These are phyloP conservation scores for Diaprepes abbreviatus DNA, from an alignment of 2,888 invertebrate species.

Conservation along the genomic window DNA sequence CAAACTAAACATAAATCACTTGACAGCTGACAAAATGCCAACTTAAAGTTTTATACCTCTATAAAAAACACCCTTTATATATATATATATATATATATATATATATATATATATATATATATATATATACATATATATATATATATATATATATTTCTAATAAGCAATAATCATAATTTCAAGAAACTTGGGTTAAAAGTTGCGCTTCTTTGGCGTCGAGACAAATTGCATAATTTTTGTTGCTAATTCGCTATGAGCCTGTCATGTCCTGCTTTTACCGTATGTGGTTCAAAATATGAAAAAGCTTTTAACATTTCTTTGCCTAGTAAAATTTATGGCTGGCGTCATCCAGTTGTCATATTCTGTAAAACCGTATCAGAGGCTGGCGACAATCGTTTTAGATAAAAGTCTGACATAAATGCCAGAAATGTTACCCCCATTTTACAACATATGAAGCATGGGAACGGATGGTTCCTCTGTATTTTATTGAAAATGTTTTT, in stretches of 20 bases:
- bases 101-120: too few species aligned
- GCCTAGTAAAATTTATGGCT: conserved; percentile 44
- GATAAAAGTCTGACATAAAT: conserved; percentile 21
- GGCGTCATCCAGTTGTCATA: conserved; percentile 48
- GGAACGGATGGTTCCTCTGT: background rate
- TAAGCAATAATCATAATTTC: too few species aligned
- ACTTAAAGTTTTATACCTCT: too few species aligned
- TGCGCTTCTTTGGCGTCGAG: too few species aligned
- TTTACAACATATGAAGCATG: conserved; percentile 9
- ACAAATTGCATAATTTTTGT: background rate
- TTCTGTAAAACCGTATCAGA: conserved; percentile 16
- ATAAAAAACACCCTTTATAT: too few species aligned
- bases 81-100: too few species aligned
- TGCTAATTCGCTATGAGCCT: background rate
- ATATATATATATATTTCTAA: too few species aligned
- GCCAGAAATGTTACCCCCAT: background rate
- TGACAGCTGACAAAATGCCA: too few species aligned
- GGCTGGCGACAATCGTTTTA: conserved; percentile 30
- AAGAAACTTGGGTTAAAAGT: too few species aligned
- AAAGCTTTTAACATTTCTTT: conserved; percentile 16
- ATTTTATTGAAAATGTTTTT: too few species aligned
- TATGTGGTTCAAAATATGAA: conserved; percentile 2
- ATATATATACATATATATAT: too few species aligned
- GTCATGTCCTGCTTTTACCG: background rate
- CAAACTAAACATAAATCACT: too few species aligned